These are phyloP conservation scores for Pungitius pungitius DNA, from an alignment of 2,113 vertebrate species.

Conservation along the genomic window DNA sequence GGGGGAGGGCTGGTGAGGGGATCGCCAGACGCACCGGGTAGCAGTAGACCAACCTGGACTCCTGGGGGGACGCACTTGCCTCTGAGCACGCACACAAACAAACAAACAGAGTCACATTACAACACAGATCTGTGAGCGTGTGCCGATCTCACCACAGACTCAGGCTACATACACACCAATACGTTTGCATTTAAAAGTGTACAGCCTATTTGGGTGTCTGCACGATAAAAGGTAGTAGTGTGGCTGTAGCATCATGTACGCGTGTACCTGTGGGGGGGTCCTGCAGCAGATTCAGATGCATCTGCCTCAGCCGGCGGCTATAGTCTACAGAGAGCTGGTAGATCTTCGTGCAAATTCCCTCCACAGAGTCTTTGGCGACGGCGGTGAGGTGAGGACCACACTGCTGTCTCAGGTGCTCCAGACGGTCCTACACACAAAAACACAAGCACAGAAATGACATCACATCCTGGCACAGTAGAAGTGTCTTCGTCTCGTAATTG, in stretches of 20 bases:
- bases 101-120: background rate
- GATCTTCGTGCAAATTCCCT: conserved; percentile 98
- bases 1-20: conserved; percentile 86
- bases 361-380: conserved; percentile 96
- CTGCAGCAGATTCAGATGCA: conserved; percentile 90
- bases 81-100: conserved; percentile 43
- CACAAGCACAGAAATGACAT: background rate
- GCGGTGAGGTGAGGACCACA: conserved; percentile 94
- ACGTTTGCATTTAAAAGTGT: too few relatives aligned
- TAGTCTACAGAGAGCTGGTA: conserved; percentile 96
- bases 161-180: too few relatives aligned
- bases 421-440: conserved; percentile 85
- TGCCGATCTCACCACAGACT: too few relatives aligned
- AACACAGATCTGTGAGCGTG: background rate
- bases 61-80: conserved; percentile 73
- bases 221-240: background rate
- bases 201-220: too few relatives aligned
- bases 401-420: conserved; percentile 94
- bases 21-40: conserved; percentile 88
- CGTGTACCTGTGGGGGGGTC: conserved; percentile 51
- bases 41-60: conserved; percentile 92
- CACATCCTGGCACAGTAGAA: background rate
- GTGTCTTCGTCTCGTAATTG: too few relatives aligned
- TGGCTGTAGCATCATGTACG: background rate
- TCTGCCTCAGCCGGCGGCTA: conserved; percentile 89